A percentile compares a stretch with the other conserved stretches of the same genome.
Evolutionary conservation across 2,888 invertebrate species (phyloP).

Genomic region (Campoletis raptor): DNA sequence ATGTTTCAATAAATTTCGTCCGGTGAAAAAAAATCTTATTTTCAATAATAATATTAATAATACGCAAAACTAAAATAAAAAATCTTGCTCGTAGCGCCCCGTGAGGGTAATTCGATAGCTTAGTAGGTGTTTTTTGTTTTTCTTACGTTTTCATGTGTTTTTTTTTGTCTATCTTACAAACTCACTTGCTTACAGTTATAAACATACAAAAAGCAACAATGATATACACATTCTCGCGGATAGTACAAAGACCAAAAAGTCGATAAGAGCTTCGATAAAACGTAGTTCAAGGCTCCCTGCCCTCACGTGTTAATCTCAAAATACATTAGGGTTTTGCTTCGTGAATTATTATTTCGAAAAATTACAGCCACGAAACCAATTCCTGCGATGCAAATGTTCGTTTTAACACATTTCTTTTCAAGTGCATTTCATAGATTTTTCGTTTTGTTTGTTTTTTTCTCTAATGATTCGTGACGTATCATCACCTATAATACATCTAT

Average conservation of each 20-base stretch:
- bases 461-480: slow-evolving; percentile 45
- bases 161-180: slow-evolving; percentile 57
- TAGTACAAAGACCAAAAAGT: slow-evolving; percentile 71
- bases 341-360: slow-evolving; percentile 21
- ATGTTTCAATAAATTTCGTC: slow-evolving; percentile 24
- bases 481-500: slow-evolving; percentile 64
- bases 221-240: slow-evolving; percentile 70
- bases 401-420: background rate
- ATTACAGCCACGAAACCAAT: slow-evolving; percentile 47
- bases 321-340: slow-evolving; percentile 22
- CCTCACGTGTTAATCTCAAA: slow-evolving; percentile 17
- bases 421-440: background rate
- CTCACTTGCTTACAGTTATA: slow-evolving; percentile 72
- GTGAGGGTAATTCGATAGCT: background rate
- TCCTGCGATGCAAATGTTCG: slow-evolving; percentile 26
- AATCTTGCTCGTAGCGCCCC: background rate
- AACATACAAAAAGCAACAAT: slow-evolving; percentile 78
- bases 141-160: background rate
- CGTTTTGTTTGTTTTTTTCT: slow-evolving; percentile 4
- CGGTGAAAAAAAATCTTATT: slow-evolving; percentile 27
- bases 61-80: background rate
- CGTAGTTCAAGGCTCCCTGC: background rate
- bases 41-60: background rate
- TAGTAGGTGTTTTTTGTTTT: background rate
- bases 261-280: slow-evolving; percentile 25